Base-by-base conservation (phyloP, 2,797 vertebrate species). In the Eutrigla gurnardus region DNA sequence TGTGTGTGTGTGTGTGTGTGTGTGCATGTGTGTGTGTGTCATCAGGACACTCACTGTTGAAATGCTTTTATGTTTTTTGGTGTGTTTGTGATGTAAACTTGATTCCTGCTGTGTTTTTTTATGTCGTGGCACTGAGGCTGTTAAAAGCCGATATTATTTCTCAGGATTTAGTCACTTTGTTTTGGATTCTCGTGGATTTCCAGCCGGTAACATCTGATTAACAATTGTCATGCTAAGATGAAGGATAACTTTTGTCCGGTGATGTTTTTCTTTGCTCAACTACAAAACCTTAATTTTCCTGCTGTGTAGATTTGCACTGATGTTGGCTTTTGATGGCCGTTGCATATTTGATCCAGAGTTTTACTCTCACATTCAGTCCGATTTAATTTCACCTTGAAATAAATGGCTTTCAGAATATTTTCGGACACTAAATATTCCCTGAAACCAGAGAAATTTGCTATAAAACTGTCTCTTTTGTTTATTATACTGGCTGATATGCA, bases 1-100 rank as follows among this genome's bases (percentile, higher is more conserved):
- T 54, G 73, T 57, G 66, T 83, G 70, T 74, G 2, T 13, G n/a
- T 47, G 36, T 53, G 47, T 59, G 65, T 71, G 55, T 73, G 49
- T 61, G 37, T 59, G 33, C 43, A 6, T 37, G 12, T 63, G 35
- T 65, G 46, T 73, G 4, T 86, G 66, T 66, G 60, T 65, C 25
- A 25, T 15, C 15, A 4, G 4, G 32, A 61, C 14, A 7, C 32
- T 36, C 17, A 9, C 39, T 54, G 17, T 50, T 35, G 1, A 47
- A 57, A 37, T n/a, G 9, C 42, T 49, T 7, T 2, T 7, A 43
- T 17, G 3, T 13, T 40, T 50, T 5, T 5, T 1, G 5, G 33
- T 13, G 25, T 43, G 53, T 52, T 57, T 37, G 12, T 61, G 54
- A 1, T 18, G 14, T 9, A 0, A 14, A n/a, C 39, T 39, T 6